These are phyloP conservation scores for Cabera pusaria DNA, from an alignment of 2,888 invertebrate genomes.

Conservation along the genomic window DNA sequence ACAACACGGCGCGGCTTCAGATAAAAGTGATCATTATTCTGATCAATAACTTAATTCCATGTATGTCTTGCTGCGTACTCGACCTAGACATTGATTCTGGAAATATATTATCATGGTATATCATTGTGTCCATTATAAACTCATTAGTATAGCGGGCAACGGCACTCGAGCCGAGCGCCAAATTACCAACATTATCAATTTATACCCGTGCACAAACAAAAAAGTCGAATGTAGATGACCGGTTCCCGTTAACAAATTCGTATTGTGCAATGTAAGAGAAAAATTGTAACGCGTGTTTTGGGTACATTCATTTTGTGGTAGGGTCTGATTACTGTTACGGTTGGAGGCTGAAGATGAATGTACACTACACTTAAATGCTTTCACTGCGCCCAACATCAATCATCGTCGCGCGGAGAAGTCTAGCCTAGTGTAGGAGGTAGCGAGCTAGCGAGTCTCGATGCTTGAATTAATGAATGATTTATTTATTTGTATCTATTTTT, in stretches of 20 bases:
- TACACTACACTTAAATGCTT: constrained; percentile 64
- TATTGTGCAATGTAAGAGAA: constrained; percentile 82
- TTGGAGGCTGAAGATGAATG: constrained; percentile 53
- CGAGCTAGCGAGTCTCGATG: background rate
- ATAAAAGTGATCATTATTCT: background rate
- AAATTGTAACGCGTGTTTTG: constrained; percentile 78
- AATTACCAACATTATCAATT: constrained; percentile 83
- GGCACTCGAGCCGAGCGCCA: constrained; percentile 76
- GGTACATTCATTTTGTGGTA: constrained; percentile 59
- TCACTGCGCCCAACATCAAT: constrained; percentile 70
- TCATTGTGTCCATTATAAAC: constrained; percentile 81
- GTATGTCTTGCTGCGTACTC: constrained; percentile 27
- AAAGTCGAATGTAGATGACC: constrained; percentile 78
- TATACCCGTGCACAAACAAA: constrained; percentile 80
- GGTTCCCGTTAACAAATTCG: constrained; percentile 81
- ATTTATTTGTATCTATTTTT: too few species aligned
- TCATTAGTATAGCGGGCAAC: constrained; percentile 81
- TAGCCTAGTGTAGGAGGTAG: background rate
- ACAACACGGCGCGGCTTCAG: too few species aligned
- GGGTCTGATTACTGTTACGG: constrained; percentile 71
- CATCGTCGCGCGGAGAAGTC: constrained; percentile 38
- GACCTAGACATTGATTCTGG: constrained; percentile 80
- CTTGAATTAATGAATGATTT: too few species aligned
- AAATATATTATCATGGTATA: constrained; percentile 77
- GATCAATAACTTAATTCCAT: constrained; percentile 5